phyloP scores from a whole-genome alignment of 2,797 vertebrate species.

The Parotocinclus haroldoi region DNA sequence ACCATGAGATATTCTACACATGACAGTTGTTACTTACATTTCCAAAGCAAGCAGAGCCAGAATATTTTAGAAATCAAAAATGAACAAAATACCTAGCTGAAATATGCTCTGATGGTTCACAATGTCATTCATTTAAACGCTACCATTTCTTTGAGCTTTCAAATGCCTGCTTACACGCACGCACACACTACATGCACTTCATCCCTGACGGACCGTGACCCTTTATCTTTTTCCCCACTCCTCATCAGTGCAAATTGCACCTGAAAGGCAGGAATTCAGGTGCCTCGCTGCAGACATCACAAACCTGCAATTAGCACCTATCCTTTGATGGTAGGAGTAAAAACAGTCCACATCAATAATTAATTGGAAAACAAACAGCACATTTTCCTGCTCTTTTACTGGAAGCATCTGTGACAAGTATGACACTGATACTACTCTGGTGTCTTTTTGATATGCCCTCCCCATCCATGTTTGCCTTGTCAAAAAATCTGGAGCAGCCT shows the following conservation, averaged over 20 bases:
- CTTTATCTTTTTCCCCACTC: conserved; percentile 23
- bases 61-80: too few species aligned
- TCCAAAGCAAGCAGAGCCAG: too few species aligned
- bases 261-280: conserved; percentile 42
- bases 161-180: too few species aligned
- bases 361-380: conserved; percentile 58
- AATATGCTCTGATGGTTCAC: too few species aligned
- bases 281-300: conserved; percentile 11
- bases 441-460: conserved; percentile 27
- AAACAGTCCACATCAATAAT: conserved; percentile 64
- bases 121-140: too few species aligned
- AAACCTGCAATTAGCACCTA: conserved; percentile 52
- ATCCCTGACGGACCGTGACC: too few species aligned
- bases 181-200: too few species aligned
- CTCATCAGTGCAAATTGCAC: conserved; percentile 11
- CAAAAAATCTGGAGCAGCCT: conserved; percentile 54
- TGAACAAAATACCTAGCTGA: too few species aligned
- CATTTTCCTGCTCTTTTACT: conserved; percentile 30
- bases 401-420: conserved; percentile 48
- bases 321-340: conserved; percentile 58
- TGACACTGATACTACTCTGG: conserved; percentile 51
- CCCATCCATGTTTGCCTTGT: conserved; percentile 52
- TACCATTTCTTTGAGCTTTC: conserved; percentile 14
- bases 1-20: too few species aligned
- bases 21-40: too few species aligned